These are phyloP conservation scores for Drosophila pectinifera DNA, from an alignment of 1,140 invertebrate genomes.

Conservation along the genomic window DNA sequence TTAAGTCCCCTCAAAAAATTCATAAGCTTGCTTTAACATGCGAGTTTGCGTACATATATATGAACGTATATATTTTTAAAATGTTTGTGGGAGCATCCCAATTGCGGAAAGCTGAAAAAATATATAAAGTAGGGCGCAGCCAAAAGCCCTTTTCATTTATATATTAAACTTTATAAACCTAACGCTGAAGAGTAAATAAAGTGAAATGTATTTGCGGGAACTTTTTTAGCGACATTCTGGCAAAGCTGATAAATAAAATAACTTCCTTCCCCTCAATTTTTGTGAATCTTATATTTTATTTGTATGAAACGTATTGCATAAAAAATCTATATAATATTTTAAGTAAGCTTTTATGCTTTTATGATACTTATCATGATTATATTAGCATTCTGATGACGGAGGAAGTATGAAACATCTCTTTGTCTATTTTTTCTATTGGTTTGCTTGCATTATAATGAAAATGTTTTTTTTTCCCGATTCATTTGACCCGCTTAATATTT, in stretches of 20 bases:
- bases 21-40: conserved; percentile 44
- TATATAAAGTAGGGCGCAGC: conserved; percentile 23
- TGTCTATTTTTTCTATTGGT: not conserved
- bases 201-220: not conserved
- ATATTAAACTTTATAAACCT: conserved; percentile 10
- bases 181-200: conserved; percentile 14
- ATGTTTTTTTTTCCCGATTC: not conserved
- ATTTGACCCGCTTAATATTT: not conserved
- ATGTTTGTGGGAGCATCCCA: conserved; percentile 11
- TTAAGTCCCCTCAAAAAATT: conserved; percentile 41
- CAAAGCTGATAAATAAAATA: not conserved
- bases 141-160: conserved; percentile 2
- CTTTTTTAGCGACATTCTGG: conserved; percentile 3
- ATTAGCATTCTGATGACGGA: not conserved
- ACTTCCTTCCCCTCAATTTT: not conserved
- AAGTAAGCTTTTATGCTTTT: not conserved
- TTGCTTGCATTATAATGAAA: not conserved
- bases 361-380: not conserved
- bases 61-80: not conserved
- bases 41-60: conserved; percentile 16
- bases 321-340: not conserved
- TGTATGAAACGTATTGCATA: not conserved
- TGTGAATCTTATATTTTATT: not conserved
- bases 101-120: conserved; percentile 12
- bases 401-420: not conserved